Conservation (phyloP, 64 coral and sea anemone genomes). For the Montipora capricornis region DNA sequence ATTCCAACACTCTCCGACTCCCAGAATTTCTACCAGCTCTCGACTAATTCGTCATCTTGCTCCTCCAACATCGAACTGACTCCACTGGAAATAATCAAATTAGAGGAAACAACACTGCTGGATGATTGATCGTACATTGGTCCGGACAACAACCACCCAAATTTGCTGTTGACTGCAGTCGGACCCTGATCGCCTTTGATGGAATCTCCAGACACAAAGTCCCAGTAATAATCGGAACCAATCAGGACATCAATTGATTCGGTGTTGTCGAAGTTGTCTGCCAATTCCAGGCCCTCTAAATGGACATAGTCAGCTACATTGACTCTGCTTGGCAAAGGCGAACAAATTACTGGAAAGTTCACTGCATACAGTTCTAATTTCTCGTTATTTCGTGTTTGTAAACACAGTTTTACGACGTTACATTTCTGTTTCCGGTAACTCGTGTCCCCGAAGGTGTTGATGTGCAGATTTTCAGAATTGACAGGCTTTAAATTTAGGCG, state of each 20-base stretch:
- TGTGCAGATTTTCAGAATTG: conserved; percentile 23
- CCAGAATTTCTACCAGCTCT: conserved; percentile 74
- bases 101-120: conserved; percentile 17
- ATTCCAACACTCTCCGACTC: conserved; percentile 74
- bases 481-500: conserved; percentile 53
- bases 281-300: conserved; percentile 53
- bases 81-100: conserved; percentile 66
- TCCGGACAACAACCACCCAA: conserved; percentile 81
- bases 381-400: conserved; percentile 58
- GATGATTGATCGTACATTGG: conserved; percentile 3
- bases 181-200: too few relatives aligned
- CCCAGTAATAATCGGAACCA: conserved; percentile 79
- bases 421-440: conserved; percentile 58
- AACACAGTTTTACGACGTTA: conserved; percentile 46
- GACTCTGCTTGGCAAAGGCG: conserved; percentile 20
- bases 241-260: conserved; percentile 62
- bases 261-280: conserved; percentile 48
- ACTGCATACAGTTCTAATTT: conserved; percentile 45
- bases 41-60: conserved; percentile 41
- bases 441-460: conserved; percentile 59
- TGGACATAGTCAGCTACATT: conserved; percentile 44
- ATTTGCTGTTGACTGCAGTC: conserved; percentile 74
- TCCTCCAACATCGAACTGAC: neutral
- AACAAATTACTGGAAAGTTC: conserved; percentile 58
- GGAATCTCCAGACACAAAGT: too few relatives aligned